Base-by-base conservation (phyloP, 2,113 vertebrate genomes). In the Hypomesus transpacificus region DNA sequence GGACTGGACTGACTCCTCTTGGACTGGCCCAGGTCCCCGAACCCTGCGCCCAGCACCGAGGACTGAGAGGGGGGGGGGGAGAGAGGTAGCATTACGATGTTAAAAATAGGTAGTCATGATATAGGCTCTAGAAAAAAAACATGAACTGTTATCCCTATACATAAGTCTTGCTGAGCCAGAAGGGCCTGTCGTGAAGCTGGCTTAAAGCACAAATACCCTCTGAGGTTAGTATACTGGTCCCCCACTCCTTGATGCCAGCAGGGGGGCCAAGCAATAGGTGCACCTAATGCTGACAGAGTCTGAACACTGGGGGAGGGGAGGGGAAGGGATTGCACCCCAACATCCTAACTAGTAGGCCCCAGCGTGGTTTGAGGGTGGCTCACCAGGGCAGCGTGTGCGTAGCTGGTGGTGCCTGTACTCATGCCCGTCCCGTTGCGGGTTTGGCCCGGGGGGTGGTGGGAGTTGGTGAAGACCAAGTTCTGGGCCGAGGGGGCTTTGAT, bases 401-500 rank as follows among this genome's bases (percentile, higher is more conserved):
- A 98, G 85, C 95, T 93, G 70, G 92, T 89, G 87, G 84, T 83
- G 91, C 84, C 92, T 87, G 88, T 93, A 75, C 79, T 51, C 18
- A 71, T 56, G 66, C 70, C 76, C 69, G 61, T 28, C 61, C 82
- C 68, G 54, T 70, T 87, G 83, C 87, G 94, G 82, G 93, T 46
- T 13, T 46, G 39, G 39, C 4, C 87, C 3, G 88, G 83, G 18
- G 80, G 76, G 3, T 78, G 87, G 87, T 98, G 96, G 84, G 96
- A 98, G 90, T 98, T 98, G 21, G 95, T 98, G 89, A 98, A 98
- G 68, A 98, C 93, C 74, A 98, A 87, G 65, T 95, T 94, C 87
- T 96, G 95, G 52, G 95, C 82, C 31, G 94, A 92, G 1, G 94
- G 50, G 56, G 89, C 56, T 77, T 97, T 46, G 39, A 46, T 46